phyloP scores from a whole-genome alignment of 2,797 vertebrate species.

The Nannoperca australis region DNA sequence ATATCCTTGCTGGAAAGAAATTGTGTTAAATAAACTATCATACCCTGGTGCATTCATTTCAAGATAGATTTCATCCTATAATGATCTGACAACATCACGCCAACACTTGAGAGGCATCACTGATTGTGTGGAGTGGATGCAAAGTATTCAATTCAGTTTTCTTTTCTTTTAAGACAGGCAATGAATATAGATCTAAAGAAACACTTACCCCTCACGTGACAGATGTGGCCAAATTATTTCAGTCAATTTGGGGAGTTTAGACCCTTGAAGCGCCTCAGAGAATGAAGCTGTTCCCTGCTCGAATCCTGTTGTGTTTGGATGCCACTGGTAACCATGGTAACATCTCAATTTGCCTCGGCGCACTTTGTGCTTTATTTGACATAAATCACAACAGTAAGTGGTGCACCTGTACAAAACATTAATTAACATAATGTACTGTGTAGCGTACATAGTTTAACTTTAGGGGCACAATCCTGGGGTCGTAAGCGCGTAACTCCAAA shows the following conservation, averaged over 20 bases:
- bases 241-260: neutral
- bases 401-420: fast-evolving
- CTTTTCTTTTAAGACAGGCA: neutral
- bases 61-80: neutral
- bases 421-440: neutral
- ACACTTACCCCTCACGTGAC: constrained; percentile 41
- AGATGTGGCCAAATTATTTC: neutral
- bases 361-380: neutral
- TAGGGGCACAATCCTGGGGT: neutral
- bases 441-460: neutral
- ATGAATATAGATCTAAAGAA: neutral
- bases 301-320: constrained; percentile 55
- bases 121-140: neutral
- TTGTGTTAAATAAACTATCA: neutral
- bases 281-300: neutral
- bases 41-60: neutral
- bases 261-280: no score
- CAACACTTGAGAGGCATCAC: neutral
- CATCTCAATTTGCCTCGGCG: neutral
- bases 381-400: neutral
- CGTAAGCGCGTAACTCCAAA: neutral
- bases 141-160: neutral
- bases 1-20: neutral
- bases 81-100: neutral
- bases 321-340: constrained; percentile 74